Evolutionary conservation across 2,797 vertebrate genomes (phyloP), one percentile per base, ranked within the genome.

Genomic region (Smutsia temminckii): DNA sequence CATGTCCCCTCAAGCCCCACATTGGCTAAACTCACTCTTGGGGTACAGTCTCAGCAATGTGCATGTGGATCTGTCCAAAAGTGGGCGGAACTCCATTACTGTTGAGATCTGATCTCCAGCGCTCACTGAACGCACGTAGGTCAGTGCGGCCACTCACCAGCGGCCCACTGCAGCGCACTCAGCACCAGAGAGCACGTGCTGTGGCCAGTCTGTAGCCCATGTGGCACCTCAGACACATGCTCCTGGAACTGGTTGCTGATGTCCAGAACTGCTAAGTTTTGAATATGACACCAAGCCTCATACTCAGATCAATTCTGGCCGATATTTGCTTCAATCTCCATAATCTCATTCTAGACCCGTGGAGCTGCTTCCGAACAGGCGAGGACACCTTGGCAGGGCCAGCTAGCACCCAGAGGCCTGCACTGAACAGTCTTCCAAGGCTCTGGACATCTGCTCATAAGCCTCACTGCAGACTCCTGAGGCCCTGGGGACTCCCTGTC

Each of bases 101-200:
- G 18, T 10, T 88, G 72, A 85, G 46, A 51, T 1, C 6, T 12
- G 8, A 51, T 51, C 25, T 81, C 40, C 9, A 1, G 16, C 23
- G 5, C 69, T 9, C 16, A 13, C 46, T 34, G 16, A 71, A 32
- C 20, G 18, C 16, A 37, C 18, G 23, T 80, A 8, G 29, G 32
- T 7, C 40, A 64, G 3, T 4, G 2, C 2, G 11, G 17, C 13
- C 20, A 20, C 17, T 85, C 17, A 42, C 0, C 1, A 40, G 21
- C 10, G 29, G 75, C 17, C 34, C 16, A 11, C 1, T 16, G 21
- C n/a, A 53, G 8, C 3, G 21, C 3, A 14, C 11, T 68, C 6
- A 51, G 17, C 61, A 40, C 13, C 13, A 6, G 18, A 8, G 29
- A 55, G 68, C 14, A 69, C 4, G 5, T 32, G 20, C 8, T 29